phyloP scores from a whole-genome alignment of 2,888 invertebrate species.

The Spilosoma lubricipeda region DNA sequence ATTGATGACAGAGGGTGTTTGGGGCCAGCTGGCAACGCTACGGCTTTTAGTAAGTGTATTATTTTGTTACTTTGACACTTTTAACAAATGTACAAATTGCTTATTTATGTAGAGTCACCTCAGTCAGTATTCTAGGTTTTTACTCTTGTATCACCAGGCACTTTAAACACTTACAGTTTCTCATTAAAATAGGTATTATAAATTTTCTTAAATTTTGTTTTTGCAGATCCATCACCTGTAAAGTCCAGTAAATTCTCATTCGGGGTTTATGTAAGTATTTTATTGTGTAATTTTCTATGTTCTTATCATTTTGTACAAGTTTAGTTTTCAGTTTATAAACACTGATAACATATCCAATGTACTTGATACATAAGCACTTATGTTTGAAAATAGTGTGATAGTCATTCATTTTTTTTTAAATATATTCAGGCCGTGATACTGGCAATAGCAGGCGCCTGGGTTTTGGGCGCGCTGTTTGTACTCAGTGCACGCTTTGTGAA shows the following conservation, averaged over 20 bases:
- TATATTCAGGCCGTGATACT: slow-evolving; percentile 68
- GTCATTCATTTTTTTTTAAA: neutral
- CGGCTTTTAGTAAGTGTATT: slow-evolving; percentile 73
- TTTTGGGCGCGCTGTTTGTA: slow-evolving; percentile 64
- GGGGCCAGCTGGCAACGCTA: slow-evolving; percentile 75
- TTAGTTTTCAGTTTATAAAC: neutral
- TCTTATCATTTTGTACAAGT: neutral
- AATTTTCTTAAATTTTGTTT: slow-evolving; percentile 11
- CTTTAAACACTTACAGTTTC: too few relatives aligned
- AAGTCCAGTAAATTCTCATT: slow-evolving; percentile 54
- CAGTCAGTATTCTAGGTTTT: too few relatives aligned
- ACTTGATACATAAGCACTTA: neutral
- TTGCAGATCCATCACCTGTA: slow-evolving; percentile 67
- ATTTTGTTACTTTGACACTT: neutral
- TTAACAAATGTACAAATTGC: neutral
- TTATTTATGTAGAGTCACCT: neutral
- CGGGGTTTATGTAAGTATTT: slow-evolving; percentile 71
- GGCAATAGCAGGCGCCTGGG: slow-evolving; percentile 66
- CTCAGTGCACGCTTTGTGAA: slow-evolving; percentile 70
- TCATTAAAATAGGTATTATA: neutral
- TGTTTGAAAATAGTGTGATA: neutral
- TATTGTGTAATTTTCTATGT: neutral
- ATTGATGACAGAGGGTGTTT: slow-evolving; percentile 74
- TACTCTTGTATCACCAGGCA: neutral
- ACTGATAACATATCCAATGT: neutral